Conservation (phyloP, 2,888 invertebrate species). For the Perithous albicinctus region DNA sequence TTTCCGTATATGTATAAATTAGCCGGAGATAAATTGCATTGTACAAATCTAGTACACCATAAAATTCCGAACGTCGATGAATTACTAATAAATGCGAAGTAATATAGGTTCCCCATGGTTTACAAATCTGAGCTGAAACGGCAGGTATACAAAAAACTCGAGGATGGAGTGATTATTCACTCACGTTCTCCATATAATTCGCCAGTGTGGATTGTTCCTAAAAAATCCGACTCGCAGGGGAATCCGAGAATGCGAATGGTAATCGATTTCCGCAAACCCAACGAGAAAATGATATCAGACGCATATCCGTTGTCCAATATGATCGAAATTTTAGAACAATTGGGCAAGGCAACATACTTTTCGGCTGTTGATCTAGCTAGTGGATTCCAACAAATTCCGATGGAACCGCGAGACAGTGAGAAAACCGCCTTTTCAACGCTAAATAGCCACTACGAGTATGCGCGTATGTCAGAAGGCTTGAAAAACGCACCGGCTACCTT, state of each 20-base stretch:
- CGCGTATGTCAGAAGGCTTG: slow-evolving; percentile 41
- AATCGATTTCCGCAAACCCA: slow-evolving; percentile 70
- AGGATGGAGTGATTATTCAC: slow-evolving; percentile 45
- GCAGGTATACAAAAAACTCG: slow-evolving; percentile 36
- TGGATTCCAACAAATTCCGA: slow-evolving; percentile 38
- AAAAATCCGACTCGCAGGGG: slow-evolving; percentile 70
- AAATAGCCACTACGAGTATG: slow-evolving; percentile 33
- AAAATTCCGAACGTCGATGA: too few relatives aligned
- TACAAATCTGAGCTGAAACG: slow-evolving; percentile 29
- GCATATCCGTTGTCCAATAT: slow-evolving; percentile 68
- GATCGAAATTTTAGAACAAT: slow-evolving; percentile 57
- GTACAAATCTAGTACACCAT: too few relatives aligned
- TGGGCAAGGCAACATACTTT: slow-evolving; percentile 37
- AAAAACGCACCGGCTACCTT: slow-evolving; percentile 49
- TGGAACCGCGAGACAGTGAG: not conserved
- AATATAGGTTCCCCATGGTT: too few relatives aligned
- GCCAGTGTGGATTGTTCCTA: slow-evolving; percentile 68
- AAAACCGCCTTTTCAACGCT: slow-evolving; percentile 46
- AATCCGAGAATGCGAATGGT: slow-evolving; percentile 67
- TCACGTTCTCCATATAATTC: slow-evolving; percentile 65
- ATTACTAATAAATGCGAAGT: too few relatives aligned
- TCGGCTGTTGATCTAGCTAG: slow-evolving; percentile 32
- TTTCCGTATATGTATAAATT: too few relatives aligned
- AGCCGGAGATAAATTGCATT: too few relatives aligned
- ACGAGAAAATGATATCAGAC: slow-evolving; percentile 70